phyloP scores from a whole-genome alignment of 2,113 vertebrate species.

The Sturnus vulgaris region DNA sequence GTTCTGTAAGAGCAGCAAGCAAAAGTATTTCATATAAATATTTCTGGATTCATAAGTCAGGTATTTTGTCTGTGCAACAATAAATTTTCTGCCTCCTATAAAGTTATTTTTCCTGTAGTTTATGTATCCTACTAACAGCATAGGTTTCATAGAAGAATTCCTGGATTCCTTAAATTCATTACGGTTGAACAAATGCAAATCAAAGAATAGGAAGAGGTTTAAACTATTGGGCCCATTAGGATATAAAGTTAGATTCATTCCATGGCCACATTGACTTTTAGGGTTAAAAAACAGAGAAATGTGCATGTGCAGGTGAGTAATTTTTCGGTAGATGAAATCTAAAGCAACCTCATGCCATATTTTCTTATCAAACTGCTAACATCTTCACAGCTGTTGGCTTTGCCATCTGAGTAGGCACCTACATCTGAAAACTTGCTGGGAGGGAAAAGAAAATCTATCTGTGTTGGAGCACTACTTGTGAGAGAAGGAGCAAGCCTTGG shows the following conservation, averaged over 20 bases:
- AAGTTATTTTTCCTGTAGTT: not conserved
- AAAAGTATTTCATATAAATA: not conserved
- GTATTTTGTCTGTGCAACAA: not conserved
- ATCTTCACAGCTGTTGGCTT: not conserved
- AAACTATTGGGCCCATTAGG: not conserved
- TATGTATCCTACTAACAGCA: not conserved
- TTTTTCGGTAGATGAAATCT: not conserved
- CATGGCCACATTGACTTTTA: not conserved
- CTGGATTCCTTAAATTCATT: not conserved
- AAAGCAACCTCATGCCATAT: not conserved
- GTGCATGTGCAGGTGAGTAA: fast-evolving
- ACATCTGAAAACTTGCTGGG: not conserved
- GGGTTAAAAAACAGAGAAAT: not conserved
- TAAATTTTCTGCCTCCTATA: not conserved
- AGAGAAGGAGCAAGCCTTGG: not conserved
- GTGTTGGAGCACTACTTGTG: fast-evolving
- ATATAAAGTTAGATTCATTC: not conserved
- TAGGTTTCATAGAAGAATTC: not conserved
- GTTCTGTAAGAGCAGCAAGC: not conserved
- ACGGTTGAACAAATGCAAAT: not conserved
- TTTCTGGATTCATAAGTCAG: not conserved
- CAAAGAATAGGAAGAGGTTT: not conserved
- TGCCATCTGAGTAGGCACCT: not conserved
- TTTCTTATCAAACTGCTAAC: not conserved
- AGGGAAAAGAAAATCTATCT: not conserved